These are phyloP conservation scores for Augochlorella aurata DNA, from an alignment of 2,888 invertebrate species.

Conservation along the genomic window DNA sequence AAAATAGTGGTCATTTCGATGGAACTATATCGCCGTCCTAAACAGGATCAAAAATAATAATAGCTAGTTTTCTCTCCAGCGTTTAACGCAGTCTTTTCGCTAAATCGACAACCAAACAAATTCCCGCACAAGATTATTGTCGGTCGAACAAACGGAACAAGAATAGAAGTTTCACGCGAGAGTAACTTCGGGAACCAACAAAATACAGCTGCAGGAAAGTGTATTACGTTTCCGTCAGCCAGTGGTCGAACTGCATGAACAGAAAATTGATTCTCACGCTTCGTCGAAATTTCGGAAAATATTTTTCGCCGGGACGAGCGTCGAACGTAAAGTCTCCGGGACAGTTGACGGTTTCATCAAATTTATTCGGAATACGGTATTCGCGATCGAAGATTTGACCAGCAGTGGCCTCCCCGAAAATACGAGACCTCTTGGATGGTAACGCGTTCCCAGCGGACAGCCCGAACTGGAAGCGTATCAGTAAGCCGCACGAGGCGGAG, in stretches of 20 bases:
- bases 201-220: not conserved
- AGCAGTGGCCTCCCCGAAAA: conserved; percentile 30
- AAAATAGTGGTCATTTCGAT: no score
- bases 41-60: no score
- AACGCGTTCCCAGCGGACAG: conserved; percentile 43
- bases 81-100: no score
- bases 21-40: no score
- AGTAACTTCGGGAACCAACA: not conserved
- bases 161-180: not conserved
- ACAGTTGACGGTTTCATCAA: conserved; percentile 34
- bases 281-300: not conserved
- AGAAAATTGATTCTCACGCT: conserved; percentile 9
- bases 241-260: not conserved
- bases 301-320: not conserved
- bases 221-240: conserved; percentile 5
- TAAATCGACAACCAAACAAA: no score
- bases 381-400: conserved; percentile 41
- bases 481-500: conserved; percentile 21
- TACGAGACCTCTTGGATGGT: conserved; percentile 49
- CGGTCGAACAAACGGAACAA: not conserved
- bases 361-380: conserved; percentile 44
- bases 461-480: conserved; percentile 32
- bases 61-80: no score
- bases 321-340: not conserved
- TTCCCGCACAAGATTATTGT: no score